Percentiles rank a stretch among this genome's conserved stretches.
phyloP scores from a whole-genome alignment of 2,113 vertebrate genomes.

The Tichodroma muraria region DNA sequence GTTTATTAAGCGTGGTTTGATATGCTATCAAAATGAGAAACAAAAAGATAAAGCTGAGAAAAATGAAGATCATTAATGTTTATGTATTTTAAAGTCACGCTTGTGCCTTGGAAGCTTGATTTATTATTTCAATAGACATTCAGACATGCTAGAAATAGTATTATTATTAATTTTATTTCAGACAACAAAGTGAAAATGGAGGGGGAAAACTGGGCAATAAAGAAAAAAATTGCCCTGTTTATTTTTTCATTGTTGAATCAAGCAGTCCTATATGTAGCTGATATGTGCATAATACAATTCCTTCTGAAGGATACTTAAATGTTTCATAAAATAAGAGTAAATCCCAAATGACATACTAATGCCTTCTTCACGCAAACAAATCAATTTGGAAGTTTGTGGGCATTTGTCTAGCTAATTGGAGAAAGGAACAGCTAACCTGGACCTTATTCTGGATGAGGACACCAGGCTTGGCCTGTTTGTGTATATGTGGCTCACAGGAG shows the following conservation, averaged over 20 bases:
- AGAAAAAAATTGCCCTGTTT: background rate
- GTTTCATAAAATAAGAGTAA: background rate
- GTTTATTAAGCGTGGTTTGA: conserved; percentile 56
- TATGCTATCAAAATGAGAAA: conserved; percentile 27
- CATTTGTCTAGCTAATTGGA: background rate
- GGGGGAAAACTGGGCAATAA: background rate
- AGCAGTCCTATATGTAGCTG: background rate
- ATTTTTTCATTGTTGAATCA: background rate
- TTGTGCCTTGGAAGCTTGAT: background rate
- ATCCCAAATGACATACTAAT: background rate
- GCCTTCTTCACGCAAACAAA: background rate
- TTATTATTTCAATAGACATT: conserved; percentile 40
- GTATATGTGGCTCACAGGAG: background rate
- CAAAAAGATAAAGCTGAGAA: conserved; percentile 14
- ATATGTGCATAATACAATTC: background rate
- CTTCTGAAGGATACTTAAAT: background rate
- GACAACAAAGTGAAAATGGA: background rate
- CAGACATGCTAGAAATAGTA: background rate
- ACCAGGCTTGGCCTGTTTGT: background rate
- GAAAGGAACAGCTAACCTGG: background rate
- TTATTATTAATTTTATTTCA: conserved; percentile 16
- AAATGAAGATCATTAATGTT: conserved; percentile 46
- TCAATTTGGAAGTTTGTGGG: background rate
- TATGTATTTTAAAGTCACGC: conserved; percentile 50
- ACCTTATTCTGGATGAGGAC: background rate